These are phyloP conservation scores for Apis florea DNA, from an alignment of 1,140 invertebrate genomes.

Conservation along the genomic window DNA sequence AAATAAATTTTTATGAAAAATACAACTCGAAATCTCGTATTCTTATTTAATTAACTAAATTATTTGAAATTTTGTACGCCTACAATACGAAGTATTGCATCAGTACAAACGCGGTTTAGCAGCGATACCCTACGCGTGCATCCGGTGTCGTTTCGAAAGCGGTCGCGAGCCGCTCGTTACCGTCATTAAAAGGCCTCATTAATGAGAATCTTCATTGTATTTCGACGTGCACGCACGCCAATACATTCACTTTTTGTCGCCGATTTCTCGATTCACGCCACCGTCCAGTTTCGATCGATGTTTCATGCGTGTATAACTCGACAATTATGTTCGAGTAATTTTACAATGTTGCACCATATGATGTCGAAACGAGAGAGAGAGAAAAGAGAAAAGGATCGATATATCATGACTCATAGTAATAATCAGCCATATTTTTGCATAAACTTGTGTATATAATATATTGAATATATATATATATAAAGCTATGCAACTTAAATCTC, in stretches of 20 bases:
- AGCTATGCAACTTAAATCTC: no score
- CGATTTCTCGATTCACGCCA: slow-evolving; percentile 44
- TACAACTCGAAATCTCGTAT: no score
- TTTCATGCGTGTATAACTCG: neutral
- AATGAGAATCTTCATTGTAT: slow-evolving; percentile 54
- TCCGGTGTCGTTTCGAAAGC: slow-evolving; percentile 63
- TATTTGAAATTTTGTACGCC: neutral
- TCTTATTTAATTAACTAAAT: no score
- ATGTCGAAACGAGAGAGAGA: neutral
- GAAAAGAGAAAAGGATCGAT: no score
- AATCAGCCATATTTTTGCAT: no score
- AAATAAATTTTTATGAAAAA: no score
- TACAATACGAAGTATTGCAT: neutral
- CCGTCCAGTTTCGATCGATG: slow-evolving; percentile 10
- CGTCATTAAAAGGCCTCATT: slow-evolving; percentile 54
- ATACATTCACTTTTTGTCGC: slow-evolving; percentile 29
- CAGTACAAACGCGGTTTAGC: slow-evolving; percentile 42
- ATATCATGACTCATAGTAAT: no score
- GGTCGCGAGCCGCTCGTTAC: slow-evolving; percentile 48
- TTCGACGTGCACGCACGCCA: slow-evolving; percentile 28
- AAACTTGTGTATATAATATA: no score
- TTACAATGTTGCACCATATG: neutral
- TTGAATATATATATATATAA: no score
- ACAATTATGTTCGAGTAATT: neutral
- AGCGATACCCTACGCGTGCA: slow-evolving; percentile 45